These are phyloP conservation scores for Tethea ocularis DNA, from an alignment of 2,888 invertebrate species.

Conservation along the genomic window DNA sequence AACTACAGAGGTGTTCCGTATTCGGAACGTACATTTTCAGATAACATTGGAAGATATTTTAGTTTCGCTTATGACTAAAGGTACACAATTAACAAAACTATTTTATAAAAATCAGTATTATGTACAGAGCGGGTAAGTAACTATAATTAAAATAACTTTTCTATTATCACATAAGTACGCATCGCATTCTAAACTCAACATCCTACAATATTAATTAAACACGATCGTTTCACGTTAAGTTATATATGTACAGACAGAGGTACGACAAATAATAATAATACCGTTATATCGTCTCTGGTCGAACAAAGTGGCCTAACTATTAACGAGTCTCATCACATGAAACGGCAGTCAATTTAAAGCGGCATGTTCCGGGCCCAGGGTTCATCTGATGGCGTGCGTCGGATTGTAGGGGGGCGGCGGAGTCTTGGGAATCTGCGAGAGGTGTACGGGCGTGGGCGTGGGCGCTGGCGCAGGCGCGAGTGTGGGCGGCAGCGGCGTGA, in stretches of 20 bases:
- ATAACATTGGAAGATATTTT: constrained; percentile 59
- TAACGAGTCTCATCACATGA: constrained; percentile 74
- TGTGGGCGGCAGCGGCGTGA: constrained; percentile 19
- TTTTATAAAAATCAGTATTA: constrained; percentile 62
- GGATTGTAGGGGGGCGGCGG: constrained; percentile 80
- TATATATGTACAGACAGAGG: constrained; percentile 56
- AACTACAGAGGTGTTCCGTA: constrained; percentile 29
- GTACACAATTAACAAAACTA: constrained; percentile 46
- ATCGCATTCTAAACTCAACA: constrained; percentile 53
- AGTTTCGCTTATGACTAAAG: constrained; percentile 45
- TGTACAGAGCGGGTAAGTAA: constrained; percentile 74
- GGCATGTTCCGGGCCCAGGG: constrained; percentile 50
- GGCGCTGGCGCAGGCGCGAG: constrained; percentile 37
- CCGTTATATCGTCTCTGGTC: constrained; percentile 55
- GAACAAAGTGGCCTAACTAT: constrained; percentile 49
- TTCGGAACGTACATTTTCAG: constrained; percentile 9
- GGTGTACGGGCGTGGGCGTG: constrained; percentile 61
- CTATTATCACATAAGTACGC: constrained; percentile 82
- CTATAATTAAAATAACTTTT: constrained; percentile 55
- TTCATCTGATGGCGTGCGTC: constrained; percentile 80
- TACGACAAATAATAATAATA: constrained; percentile 69
- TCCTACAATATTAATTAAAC: constrained; percentile 55
- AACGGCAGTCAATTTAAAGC: constrained; percentile 81
- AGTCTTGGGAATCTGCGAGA: constrained; percentile 73
- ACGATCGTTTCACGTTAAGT: constrained; percentile 62